Base-by-base conservation (phyloP, 1,140 invertebrate genomes). In the Zaprionus nigranus region DNA sequence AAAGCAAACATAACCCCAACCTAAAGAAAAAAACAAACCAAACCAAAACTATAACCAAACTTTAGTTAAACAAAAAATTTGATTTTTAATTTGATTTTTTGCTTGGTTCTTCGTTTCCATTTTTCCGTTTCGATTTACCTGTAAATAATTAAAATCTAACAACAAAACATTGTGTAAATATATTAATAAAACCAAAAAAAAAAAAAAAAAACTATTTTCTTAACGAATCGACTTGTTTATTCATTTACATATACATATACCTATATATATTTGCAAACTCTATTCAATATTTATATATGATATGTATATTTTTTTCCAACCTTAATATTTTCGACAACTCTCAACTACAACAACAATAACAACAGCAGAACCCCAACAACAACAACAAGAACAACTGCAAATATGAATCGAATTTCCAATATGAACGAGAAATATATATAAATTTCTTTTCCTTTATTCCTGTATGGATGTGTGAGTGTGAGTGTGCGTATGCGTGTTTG, bases 271-370 rank as follows among this genome's bases (percentile, higher is more conserved):
- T 90, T 82, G 76, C 74, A 82, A 90, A 80, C 79, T 90, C 79
- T 90, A 90, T 90, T 90, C 73, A 82, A 90, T 90, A 90, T 90
- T 90, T 86, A 90, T 90, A 86, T 90, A 90, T 82, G 80, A 88
- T 78, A 83, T 90, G 86, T 90, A 90, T 82, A 82, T 73, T 90
- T 88, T 82, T 64, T 72, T 73, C 66, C 66, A 65, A 71, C 36
- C 69, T 77, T 84, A 81, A 87, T 77, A 88, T 81, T 83, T 78
- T 83, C 51, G 79, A 84, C 64, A 81, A 82, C 60, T 82, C 65
- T 59, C 66, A 84, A 81, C 57, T 58, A 49, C 66, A 65, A 71
- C 53, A 60, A 71, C 66, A 76, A 77, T 54, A 77, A 70, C 43
- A 74, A 62, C 56, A 62, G 84, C 67, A 73, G 40, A 46, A 68